Evolutionary conservation across 2,888 invertebrate genomes (phyloP).

Genomic region (Volucella inflata): DNA sequence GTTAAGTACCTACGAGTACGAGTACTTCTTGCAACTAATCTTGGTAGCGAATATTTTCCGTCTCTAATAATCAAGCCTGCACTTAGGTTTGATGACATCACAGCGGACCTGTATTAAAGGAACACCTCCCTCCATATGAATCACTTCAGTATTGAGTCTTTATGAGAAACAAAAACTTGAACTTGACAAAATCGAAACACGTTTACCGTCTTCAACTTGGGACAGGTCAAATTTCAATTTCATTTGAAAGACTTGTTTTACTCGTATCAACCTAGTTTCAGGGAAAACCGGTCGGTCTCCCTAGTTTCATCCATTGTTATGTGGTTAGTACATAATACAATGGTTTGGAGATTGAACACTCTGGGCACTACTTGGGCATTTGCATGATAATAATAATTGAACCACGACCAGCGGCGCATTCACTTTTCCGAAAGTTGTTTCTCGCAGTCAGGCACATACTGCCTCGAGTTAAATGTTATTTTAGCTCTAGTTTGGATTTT

Average conservation of each 20-base stretch:
- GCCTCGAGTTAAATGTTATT: too few species aligned
- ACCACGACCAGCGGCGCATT: neutral
- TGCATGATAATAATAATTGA: slow-evolving; percentile 24
- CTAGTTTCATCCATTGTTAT: slow-evolving; percentile 4
- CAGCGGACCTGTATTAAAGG: neutral
- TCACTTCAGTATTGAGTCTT: neutral
- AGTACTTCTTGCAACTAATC: too few species aligned
- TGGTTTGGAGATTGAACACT: slow-evolving; percentile 7
- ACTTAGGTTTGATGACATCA: too few species aligned
- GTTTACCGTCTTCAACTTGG: neutral
- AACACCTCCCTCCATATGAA: neutral
- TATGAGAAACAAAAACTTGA: slow-evolving; percentile 15
- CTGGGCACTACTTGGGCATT: slow-evolving; percentile 24
- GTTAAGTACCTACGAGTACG: too few species aligned
- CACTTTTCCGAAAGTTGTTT: too few species aligned
- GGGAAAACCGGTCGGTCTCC: slow-evolving; percentile 16
- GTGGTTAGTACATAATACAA: neutral
- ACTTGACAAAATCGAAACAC: slow-evolving; percentile 8
- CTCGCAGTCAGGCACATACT: too few species aligned
- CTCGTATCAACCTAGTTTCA: slow-evolving; percentile 10
- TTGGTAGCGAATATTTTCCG: too few species aligned
- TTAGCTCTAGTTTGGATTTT: too few species aligned
- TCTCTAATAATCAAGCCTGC: too few species aligned
- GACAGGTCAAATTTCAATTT: slow-evolving; percentile 25
- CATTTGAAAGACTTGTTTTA: neutral